Conservation (phyloP, 2,888 invertebrate species). For the Brassicogethes aeneus region DNA sequence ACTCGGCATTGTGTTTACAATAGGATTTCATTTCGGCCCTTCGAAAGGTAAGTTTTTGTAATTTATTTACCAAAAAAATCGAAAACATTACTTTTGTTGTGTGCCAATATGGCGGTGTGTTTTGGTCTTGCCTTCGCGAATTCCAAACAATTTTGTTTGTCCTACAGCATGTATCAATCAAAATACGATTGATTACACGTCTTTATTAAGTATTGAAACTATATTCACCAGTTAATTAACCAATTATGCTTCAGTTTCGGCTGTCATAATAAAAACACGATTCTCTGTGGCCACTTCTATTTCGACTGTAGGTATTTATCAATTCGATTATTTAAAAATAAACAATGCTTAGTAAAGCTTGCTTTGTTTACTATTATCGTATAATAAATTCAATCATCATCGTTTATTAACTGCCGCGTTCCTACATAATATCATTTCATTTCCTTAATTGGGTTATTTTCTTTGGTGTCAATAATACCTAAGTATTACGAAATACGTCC, state of each 20-base stretch:
- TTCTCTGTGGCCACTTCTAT: conserved; percentile 1
- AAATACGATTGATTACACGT: too few species aligned
- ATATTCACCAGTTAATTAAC: neutral
- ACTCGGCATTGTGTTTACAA: conserved; percentile 55
- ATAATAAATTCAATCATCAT: neutral
- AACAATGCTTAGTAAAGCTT: too few species aligned
- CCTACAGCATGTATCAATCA: too few species aligned
- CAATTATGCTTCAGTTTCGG: conserved; percentile 3
- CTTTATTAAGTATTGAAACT: too few species aligned
- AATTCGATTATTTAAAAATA: too few species aligned
- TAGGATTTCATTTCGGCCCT: conserved; percentile 38
- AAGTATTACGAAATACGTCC: neutral
- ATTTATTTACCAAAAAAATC: conserved; percentile 16
- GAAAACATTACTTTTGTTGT: conserved; percentile 19
- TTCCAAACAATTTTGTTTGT: conserved; percentile 9
- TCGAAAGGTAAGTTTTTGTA: conserved; percentile 24
- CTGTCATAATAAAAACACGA: conserved; percentile 22
- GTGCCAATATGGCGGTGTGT: conserved; percentile 31
- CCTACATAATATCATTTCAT: conserved; percentile 2
- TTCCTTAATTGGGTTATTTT: conserved; percentile 1
- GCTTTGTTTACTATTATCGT: too few species aligned
- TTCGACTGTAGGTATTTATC: too few species aligned
- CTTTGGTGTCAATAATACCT: conserved; percentile 2
- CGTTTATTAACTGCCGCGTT: neutral
- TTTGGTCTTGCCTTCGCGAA: conserved; percentile 18